These are phyloP conservation scores for Drosophila peninsularis DNA, from an alignment of 2,888 invertebrate species.

Conservation along the genomic window DNA sequence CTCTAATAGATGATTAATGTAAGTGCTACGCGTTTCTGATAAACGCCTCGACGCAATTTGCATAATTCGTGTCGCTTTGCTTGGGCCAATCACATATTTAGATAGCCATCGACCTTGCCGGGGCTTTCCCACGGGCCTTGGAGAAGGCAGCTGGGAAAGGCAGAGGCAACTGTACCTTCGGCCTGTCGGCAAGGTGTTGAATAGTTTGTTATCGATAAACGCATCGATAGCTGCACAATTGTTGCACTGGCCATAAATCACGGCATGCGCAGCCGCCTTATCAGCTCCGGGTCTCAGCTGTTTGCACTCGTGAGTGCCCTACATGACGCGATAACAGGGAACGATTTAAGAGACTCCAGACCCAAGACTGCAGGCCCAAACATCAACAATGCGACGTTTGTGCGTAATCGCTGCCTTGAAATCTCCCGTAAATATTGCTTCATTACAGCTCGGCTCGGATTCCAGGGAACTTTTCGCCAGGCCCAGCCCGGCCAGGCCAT, in stretches of 20 bases:
- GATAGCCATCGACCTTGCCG: slow-evolving; percentile 55
- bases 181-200: slow-evolving; percentile 9
- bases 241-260: slow-evolving; percentile 73
- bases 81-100: slow-evolving; percentile 27
- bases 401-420: slow-evolving; percentile 64
- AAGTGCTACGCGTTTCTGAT: slow-evolving; percentile 66
- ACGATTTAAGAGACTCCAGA: slow-evolving; percentile 44
- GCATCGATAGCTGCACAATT: slow-evolving; percentile 49
- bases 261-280: slow-evolving; percentile 34
- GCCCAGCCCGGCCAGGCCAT: neutral
- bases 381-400: slow-evolving; percentile 26
- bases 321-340: slow-evolving; percentile 53
- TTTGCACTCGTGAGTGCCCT: slow-evolving; percentile 50
- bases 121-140: slow-evolving; percentile 46
- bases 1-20: slow-evolving; percentile 72
- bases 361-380: slow-evolving; percentile 9
- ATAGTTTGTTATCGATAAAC: slow-evolving; percentile 47
- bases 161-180: slow-evolving; percentile 15
- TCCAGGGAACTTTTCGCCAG: slow-evolving; percentile 65
- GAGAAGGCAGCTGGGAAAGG: neutral
- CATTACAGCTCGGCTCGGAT: slow-evolving; percentile 60
- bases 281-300: slow-evolving; percentile 29
- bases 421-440: slow-evolving; percentile 74
- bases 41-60: slow-evolving; percentile 64
- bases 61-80: slow-evolving; percentile 63